phyloP scores from a whole-genome alignment of 2,888 invertebrate genomes.

The Pasiphila rectangulata region DNA sequence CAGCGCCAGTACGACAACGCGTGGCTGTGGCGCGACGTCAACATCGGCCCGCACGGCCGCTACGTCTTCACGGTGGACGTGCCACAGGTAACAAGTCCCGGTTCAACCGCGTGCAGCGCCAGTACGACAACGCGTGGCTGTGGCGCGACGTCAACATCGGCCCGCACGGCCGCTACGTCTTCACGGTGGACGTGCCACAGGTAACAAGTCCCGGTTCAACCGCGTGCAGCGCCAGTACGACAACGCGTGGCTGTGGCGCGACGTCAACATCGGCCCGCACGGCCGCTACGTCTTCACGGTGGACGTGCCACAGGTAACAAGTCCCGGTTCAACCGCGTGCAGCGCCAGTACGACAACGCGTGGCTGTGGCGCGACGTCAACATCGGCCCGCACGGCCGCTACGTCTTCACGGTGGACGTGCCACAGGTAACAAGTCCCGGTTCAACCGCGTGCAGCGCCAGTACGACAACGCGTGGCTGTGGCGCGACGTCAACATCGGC shows the following conservation, averaged over 20 bases:
- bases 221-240: slow-evolving; percentile 95
- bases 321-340: slow-evolving; percentile 70
- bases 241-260: slow-evolving; percentile 97
- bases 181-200: slow-evolving; percentile 91
- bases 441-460: too few species aligned
- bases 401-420: slow-evolving; percentile 92
- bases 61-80: slow-evolving; percentile 92
- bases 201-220: slow-evolving; percentile 24
- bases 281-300: slow-evolving; percentile 93
- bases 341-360: slow-evolving; percentile 95
- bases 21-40: slow-evolving; percentile 97
- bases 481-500: too few species aligned
- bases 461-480: too few species aligned
- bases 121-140: slow-evolving; percentile 97
- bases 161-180: slow-evolving; percentile 93
- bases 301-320: slow-evolving; percentile 86
- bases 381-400: slow-evolving; percentile 93
- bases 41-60: slow-evolving; percentile 93
- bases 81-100: slow-evolving; percentile 77
- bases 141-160: slow-evolving; percentile 96
- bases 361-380: slow-evolving; percentile 98
- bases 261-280: slow-evolving; percentile 94
- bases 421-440: slow-evolving; percentile 76
- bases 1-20: slow-evolving; percentile 96
- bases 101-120: slow-evolving; percentile 85